These are phyloP conservation scores for Elysia crispata DNA, from an alignment of 2,888 invertebrate species.

Conservation along the genomic window DNA sequence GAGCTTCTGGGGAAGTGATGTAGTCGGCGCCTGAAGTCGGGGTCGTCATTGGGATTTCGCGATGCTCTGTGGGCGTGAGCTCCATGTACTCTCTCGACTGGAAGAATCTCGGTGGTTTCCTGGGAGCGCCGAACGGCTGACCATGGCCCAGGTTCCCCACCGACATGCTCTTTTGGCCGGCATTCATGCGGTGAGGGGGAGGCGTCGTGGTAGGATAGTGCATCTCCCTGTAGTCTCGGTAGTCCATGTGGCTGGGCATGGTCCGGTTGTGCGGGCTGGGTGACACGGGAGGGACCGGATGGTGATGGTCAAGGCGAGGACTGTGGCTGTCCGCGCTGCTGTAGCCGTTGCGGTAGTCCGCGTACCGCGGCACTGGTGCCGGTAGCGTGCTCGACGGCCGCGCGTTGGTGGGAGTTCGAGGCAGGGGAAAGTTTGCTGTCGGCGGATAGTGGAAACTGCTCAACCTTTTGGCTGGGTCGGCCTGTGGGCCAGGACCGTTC, in stretches of 20 bases:
- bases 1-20: conserved; percentile 47
- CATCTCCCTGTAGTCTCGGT: conserved; percentile 51
- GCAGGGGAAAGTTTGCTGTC: conserved; percentile 47
- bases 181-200: conserved; percentile 50
- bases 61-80: conserved; percentile 40
- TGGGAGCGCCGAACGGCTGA: conserved; percentile 59
- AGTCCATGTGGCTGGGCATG: conserved; percentile 32
- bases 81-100: conserved; percentile 61
- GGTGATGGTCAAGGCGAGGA: conserved; percentile 7
- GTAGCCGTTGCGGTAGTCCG: neutral
- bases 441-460: conserved; percentile 48
- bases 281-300: conserved; percentile 9
- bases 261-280: conserved; percentile 1
- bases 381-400: conserved; percentile 23
- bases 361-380: conserved; percentile 30
- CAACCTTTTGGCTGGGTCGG: conserved; percentile 37
- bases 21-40: conserved; percentile 47
- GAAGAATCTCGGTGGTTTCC: conserved; percentile 67
- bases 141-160: conserved; percentile 63
- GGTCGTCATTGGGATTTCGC: neutral
- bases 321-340: conserved; percentile 6
- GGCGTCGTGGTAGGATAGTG: conserved; percentile 48
- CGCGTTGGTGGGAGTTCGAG: conserved; percentile 46
- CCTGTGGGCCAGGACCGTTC: neutral
- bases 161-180: conserved; percentile 64